phyloP scores from a whole-genome alignment of 1,140 invertebrate species.

The Drosophila oshimai region DNA sequence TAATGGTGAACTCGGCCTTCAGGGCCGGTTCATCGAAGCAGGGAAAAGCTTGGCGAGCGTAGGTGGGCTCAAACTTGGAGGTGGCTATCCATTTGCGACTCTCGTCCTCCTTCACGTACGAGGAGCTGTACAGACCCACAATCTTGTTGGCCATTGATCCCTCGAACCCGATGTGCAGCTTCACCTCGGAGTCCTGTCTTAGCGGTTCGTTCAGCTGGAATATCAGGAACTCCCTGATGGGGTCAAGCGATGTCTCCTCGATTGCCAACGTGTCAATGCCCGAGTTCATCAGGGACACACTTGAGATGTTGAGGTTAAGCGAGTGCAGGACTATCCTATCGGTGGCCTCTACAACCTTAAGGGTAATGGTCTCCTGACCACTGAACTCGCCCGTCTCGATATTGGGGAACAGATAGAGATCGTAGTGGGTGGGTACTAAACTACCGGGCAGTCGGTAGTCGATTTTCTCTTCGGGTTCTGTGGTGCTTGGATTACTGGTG shows the following conservation, averaged over 20 bases:
- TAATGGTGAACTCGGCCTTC: constrained; percentile 94
- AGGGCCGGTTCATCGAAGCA: constrained; percentile 98
- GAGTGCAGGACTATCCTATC: constrained; percentile 88
- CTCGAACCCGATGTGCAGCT: constrained; percentile 77
- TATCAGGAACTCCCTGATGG: constrained; percentile 58
- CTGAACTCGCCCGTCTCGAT: constrained; percentile 87
- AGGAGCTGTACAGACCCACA: constrained; percentile 83
- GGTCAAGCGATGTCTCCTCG: constrained; percentile 37
- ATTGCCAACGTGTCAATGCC: constrained; percentile 11
- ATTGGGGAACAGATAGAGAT: constrained; percentile 89
- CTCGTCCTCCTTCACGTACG: constrained; percentile 75
- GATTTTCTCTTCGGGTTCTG: constrained; percentile 57
- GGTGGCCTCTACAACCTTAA: constrained; percentile 84
- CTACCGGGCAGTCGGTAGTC: constrained; percentile 86
- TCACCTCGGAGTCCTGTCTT: neutral
- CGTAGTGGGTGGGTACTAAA: constrained; percentile 89
- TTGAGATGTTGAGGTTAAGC: constrained; percentile 79
- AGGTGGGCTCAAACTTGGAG: constrained; percentile 96
- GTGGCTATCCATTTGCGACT: constrained; percentile 88
- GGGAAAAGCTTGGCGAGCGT: constrained; percentile 95
- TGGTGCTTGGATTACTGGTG: constrained; percentile 13
- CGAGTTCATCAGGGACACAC: constrained; percentile 10
- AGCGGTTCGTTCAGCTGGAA: constrained; percentile 53
- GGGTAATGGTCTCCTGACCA: constrained; percentile 88
- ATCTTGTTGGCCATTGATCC: constrained; percentile 83